phyloP scores from a whole-genome alignment of 2,888 invertebrate species.

The Luperina testacea region DNA sequence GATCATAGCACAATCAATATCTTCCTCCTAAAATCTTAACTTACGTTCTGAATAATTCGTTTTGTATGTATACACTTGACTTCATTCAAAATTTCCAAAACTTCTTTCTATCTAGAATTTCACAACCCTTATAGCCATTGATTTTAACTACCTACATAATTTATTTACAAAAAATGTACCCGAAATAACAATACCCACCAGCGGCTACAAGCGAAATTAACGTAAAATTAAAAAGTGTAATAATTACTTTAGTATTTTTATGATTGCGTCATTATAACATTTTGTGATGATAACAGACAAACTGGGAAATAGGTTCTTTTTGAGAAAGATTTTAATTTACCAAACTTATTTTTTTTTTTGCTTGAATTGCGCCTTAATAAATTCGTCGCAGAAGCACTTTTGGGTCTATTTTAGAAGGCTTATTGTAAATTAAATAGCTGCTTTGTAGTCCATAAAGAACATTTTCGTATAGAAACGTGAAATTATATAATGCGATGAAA shows the following conservation, averaged over 20 bases:
- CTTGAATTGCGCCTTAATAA: slow-evolving; percentile 15
- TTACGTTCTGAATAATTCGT: slow-evolving; percentile 63
- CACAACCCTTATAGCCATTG: slow-evolving; percentile 67
- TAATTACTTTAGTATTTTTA: slow-evolving; percentile 1
- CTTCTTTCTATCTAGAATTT: slow-evolving; percentile 60
- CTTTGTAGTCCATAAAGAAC: neutral
- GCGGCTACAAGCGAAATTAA: slow-evolving; percentile 20
- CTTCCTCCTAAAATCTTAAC: slow-evolving; percentile 36
- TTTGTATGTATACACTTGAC: slow-evolving; percentile 43
- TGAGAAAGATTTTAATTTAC: neutral
- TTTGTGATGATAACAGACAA: slow-evolving; percentile 43
- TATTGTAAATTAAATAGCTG: slow-evolving; percentile 26
- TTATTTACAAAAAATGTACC: slow-evolving; percentile 44
- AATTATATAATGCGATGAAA: neutral
- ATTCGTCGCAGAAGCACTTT: neutral
- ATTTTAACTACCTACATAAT: slow-evolving; percentile 41
- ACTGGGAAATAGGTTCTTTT: slow-evolving; percentile 23
- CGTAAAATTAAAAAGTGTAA: slow-evolving; percentile 26
- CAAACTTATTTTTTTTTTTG: neutral
- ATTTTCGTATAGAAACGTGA: neutral
- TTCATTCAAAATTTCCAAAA: slow-evolving; percentile 49
- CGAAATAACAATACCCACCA: slow-evolving; percentile 30
- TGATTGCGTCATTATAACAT: slow-evolving; percentile 30
- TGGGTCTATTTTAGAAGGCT: neutral
- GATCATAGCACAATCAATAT: slow-evolving; percentile 53